Percentiles rank a stretch among this genome's conserved stretches.
These are phyloP conservation scores for Piaya cayana DNA, from an alignment of 2,113 vertebrate genomes.

Conservation along the genomic window DNA sequence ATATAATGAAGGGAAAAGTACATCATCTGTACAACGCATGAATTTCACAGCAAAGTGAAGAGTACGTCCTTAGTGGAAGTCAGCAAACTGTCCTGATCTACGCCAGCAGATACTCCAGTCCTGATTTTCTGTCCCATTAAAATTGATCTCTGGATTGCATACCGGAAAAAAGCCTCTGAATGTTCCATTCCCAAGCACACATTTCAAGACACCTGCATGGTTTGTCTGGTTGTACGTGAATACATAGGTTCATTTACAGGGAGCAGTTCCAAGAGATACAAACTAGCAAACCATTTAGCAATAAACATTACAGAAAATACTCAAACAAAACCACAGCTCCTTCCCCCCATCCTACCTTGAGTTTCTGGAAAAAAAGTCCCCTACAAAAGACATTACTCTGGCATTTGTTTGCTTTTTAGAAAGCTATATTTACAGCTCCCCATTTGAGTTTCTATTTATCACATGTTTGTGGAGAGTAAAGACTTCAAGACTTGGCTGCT, in stretches of 20 bases:
- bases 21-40: neutral
- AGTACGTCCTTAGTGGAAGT: neutral
- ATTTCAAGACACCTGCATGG: neutral
- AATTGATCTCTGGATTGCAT: neutral
- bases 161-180: neutral
- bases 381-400: neutral
- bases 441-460: neutral
- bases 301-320: accelerated
- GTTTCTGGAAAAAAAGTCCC: neutral
- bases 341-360: accelerated
- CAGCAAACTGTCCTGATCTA: neutral
- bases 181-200: accelerated
- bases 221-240: neutral
- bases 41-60: neutral
- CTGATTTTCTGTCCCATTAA: neutral
- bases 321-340: neutral
- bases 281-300: neutral
- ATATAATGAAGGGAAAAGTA: neutral
- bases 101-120: neutral
- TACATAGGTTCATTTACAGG: neutral
- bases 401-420: neutral
- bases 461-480: neutral
- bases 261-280: neutral
- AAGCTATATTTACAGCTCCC: neutral
- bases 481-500: neutral